These are phyloP conservation scores for Lepidotrigona ventralis DNA, from an alignment of 1,140 invertebrate species.

Conservation along the genomic window DNA sequence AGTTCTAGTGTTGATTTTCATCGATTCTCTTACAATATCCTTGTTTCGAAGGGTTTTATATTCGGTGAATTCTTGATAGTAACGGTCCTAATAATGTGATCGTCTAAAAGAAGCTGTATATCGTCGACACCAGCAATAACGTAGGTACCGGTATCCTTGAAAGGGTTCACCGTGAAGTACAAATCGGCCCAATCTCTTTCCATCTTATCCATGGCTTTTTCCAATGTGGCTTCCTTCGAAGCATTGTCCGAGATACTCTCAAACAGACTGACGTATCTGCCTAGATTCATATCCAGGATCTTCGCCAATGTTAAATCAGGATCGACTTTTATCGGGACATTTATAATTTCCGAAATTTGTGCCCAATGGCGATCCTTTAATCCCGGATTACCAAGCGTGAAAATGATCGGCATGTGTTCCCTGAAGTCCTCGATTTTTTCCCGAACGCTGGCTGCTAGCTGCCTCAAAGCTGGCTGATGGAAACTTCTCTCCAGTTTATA, in stretches of 20 bases:
- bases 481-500: constrained; percentile 95
- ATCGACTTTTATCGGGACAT: constrained; percentile 92
- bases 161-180: constrained; percentile 87
- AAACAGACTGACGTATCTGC: constrained; percentile 92
- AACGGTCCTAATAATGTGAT: constrained; percentile 97
- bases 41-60: constrained; percentile 94
- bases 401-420: constrained; percentile 92
- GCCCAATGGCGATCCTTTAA: constrained; percentile 96
- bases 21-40: constrained; percentile 82
- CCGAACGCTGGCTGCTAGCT: constrained; percentile 84
- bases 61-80: constrained; percentile 98
- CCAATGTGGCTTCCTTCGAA: constrained; percentile 95
- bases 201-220: constrained; percentile 94
- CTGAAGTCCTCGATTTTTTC: constrained; percentile 93
- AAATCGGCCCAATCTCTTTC: constrained; percentile 93
- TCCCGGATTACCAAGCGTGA: constrained; percentile 95
- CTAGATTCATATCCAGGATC: constrained; percentile 92
- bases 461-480: constrained; percentile 83
- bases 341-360: constrained; percentile 94
- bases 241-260: constrained; percentile 96
- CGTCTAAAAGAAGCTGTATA: constrained; percentile 95
- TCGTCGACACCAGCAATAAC: constrained; percentile 95
- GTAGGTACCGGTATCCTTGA: constrained; percentile 93
- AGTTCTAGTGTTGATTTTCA: neutral
- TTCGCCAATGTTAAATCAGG: constrained; percentile 91